Evolutionary conservation across 2,797 vertebrate species (phyloP), one percentile per base, ranked within the genome.

Genomic region (Dicrostonyx torquatus): DNA sequence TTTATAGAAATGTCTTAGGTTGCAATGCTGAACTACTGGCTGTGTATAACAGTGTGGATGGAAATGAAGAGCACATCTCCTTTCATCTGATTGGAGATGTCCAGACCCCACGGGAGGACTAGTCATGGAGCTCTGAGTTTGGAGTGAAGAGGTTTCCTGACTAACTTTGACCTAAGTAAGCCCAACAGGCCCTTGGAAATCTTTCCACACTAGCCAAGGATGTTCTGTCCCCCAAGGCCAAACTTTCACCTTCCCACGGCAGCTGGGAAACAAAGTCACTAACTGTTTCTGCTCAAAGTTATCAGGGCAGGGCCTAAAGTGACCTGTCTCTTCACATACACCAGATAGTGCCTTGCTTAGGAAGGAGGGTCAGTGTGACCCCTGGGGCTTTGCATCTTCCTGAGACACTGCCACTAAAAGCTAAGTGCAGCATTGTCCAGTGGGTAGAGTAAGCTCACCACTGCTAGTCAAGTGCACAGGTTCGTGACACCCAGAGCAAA

Each of bases 281-380:
- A 9, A 15, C 34, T 45, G 55, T 29, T 37, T 43, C 2, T 12
- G 18, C 50, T 60, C 11, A 5, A 0, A 0, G 2, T 53, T 43
- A 50, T 93, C 10, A 0, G 77, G 48, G 64, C 4, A 48, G 53
- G 58, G 13, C 40, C 5, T 3, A 0, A 10, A n/a, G 37, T 7
- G n/a, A 1, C 22, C 0, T 4, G 0, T 18, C 6, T 15, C 43
- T n/a, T 4, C 13, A 7, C 4, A 37, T 11, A 58, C 22, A 22
- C 7, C 5, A 6, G 24, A 2, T 0, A 37, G 17, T 1, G n/a
- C 72, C 48, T 53, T 12, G 2, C 1, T 45, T 66, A 48, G 31
- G 43, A 10, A 0, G 50, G 12, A 43, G 22, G 3, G 1, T 55
- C 1, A 18, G 18, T 20, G 53, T 13, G 34, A 70, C 64, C 45